These are phyloP conservation scores for Myopa tessellatipennis DNA, from an alignment of 2,888 invertebrate species.

Conservation along the genomic window DNA sequence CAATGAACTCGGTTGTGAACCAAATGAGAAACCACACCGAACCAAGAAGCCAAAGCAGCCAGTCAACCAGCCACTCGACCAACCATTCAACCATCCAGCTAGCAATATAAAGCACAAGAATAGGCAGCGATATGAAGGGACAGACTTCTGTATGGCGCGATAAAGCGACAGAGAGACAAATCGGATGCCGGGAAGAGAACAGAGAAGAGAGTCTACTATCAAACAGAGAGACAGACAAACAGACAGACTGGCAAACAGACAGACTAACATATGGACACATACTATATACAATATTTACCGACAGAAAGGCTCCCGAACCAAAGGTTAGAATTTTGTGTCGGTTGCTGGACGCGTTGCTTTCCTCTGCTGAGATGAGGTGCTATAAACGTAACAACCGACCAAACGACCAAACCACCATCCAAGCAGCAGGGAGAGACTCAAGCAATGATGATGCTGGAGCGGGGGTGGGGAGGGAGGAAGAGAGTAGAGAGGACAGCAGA, in stretches of 20 bases:
- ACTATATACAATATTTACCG: background rate
- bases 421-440: background rate
- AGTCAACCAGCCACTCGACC: no score
- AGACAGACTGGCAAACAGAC: background rate
- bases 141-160: no score
- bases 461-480: no score
- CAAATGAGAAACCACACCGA: background rate
- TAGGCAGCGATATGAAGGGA: no score
- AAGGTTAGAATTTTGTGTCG: background rate
- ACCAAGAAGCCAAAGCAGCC: no score
- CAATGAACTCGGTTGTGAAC: slow-evolving; percentile 34
- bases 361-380: background rate
- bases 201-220: background rate
- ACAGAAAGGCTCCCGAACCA: background rate
- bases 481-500: background rate
- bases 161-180: no score
- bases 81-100: no score
- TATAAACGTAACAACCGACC: background rate
- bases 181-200: background rate
- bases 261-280: background rate
- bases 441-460: background rate
- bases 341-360: background rate
- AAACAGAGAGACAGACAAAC: background rate
- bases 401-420: no score
- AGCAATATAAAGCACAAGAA: no score